Evolutionary conservation across 1,140 invertebrate genomes (phyloP).

Genomic region (Panulirus ornatus): DNA sequence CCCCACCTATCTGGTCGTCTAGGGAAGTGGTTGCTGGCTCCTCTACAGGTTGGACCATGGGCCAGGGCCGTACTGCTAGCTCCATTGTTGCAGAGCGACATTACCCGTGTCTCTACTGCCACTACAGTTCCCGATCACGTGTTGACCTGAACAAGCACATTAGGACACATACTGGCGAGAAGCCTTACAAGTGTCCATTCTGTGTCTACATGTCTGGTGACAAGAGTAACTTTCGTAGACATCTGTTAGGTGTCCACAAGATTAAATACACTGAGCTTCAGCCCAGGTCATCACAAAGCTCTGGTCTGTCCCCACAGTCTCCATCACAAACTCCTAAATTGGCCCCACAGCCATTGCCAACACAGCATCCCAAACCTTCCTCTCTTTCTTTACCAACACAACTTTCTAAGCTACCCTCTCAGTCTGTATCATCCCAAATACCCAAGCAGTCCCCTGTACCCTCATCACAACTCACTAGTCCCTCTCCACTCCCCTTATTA

Average conservation of each 20-base stretch:
- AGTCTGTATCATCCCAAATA: not conserved
- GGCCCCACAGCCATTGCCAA: conserved; percentile 9
- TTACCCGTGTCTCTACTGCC: conserved; percentile 75
- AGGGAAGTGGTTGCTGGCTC: conserved; percentile 18
- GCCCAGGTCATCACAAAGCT: not conserved
- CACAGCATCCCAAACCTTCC: not conserved
- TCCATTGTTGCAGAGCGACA: conserved; percentile 31
- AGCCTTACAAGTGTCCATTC: conserved; percentile 96
- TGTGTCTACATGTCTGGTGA: conserved; percentile 97
- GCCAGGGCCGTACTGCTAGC: not conserved
- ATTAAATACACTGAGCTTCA: conserved; percentile 83
- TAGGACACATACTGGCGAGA: conserved; percentile 96
- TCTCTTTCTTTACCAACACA: not conserved
- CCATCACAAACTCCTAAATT: conserved; percentile 9
- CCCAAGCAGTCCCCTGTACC: conserved; percentile 75
- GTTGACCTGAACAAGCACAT: conserved; percentile 91
- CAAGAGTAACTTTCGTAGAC: conserved; percentile 95
- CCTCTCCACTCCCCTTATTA: not conserved
- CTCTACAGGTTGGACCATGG: conserved; percentile 32
- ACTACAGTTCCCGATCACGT: conserved; percentile 83
- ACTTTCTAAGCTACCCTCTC: not conserved
- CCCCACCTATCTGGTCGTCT: conserved; percentile 21
- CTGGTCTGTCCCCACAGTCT: not conserved
- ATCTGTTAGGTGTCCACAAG: conserved; percentile 97
- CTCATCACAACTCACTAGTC: not conserved